Percentiles rank a stretch among this genome's conserved stretches.
Conservation (phyloP, 1,140 invertebrate species). For the Sminthurinus signatus region DNA sequence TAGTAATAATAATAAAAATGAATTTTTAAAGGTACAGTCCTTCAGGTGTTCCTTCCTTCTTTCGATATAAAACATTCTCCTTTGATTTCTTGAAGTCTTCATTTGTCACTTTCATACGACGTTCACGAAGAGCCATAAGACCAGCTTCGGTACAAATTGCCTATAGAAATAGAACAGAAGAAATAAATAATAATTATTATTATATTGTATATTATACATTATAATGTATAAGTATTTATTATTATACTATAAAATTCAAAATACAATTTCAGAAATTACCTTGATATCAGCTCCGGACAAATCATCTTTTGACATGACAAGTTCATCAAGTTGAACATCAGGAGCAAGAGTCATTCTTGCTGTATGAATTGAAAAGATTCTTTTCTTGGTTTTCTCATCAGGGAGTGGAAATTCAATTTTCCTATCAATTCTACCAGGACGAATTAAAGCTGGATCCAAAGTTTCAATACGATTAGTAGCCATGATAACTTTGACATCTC, state of each 20-base stretch:
- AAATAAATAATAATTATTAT: too few species aligned
- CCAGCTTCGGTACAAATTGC: slow-evolving; percentile 99
- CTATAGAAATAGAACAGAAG: too few species aligned
- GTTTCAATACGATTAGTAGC: slow-evolving; percentile 99
- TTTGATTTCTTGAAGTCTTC: slow-evolving; percentile 99
- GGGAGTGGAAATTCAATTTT: slow-evolving; percentile 99
- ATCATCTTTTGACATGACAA: slow-evolving; percentile 99
- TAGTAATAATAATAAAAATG: too few species aligned
- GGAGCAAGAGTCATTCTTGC: slow-evolving; percentile 94
- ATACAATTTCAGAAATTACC: slow-evolving; percentile 44
- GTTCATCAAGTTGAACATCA: slow-evolving; percentile 95
- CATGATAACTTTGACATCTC: slow-evolving; percentile 98
- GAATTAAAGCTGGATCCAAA: slow-evolving; percentile 94
- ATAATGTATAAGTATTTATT: too few species aligned
- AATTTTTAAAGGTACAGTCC: slow-evolving; percentile 98
- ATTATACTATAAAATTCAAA: too few species aligned
- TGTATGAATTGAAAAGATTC: slow-evolving; percentile 98
- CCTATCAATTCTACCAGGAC: slow-evolving; percentile 96
- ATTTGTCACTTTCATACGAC: slow-evolving; percentile 99
- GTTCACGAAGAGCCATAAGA: slow-evolving; percentile 91
- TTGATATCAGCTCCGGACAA: slow-evolving; percentile 89
- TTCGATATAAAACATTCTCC: slow-evolving; percentile 97
- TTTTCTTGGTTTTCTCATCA: slow-evolving; percentile 96
- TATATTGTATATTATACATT: too few species aligned
- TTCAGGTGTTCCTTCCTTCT: slow-evolving; percentile 99